phyloP scores from a whole-genome alignment of 2,888 invertebrate genomes.

The Scaptomyza tumidula region DNA sequence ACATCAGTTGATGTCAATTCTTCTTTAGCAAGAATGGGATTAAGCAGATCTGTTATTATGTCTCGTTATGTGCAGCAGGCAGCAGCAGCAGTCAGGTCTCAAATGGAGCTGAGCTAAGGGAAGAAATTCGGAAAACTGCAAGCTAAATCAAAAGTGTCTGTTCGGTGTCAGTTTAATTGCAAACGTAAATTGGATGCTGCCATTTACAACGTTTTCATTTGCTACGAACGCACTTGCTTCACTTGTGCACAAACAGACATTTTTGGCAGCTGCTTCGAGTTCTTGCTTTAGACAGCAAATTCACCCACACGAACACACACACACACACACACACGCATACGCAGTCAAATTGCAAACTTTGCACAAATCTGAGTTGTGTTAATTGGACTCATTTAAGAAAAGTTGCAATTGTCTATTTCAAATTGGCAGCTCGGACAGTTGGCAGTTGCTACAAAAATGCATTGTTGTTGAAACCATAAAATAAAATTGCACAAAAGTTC shows the following conservation, averaged over 20 bases:
- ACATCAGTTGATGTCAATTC: slow-evolving; percentile 28
- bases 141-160: slow-evolving; percentile 81
- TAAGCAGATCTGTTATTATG: slow-evolving; percentile 48
- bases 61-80: slow-evolving; percentile 48
- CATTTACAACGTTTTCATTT: slow-evolving; percentile 79
- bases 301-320: slow-evolving; percentile 13
- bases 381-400: slow-evolving; percentile 77
- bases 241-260: slow-evolving; percentile 57
- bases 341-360: slow-evolving; percentile 63
- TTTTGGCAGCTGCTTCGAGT: slow-evolving; percentile 57
- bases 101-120: slow-evolving; percentile 9
- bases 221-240: slow-evolving; percentile 42
- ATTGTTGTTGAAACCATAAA: slow-evolving; percentile 16
- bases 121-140: slow-evolving; percentile 23
- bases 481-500: not conserved
- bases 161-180: slow-evolving; percentile 82
- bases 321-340: slow-evolving; percentile 4
- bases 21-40: slow-evolving; percentile 4
- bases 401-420: slow-evolving; percentile 63
- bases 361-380: slow-evolving; percentile 76
- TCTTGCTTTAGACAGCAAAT: slow-evolving; percentile 3
- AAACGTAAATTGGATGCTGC: slow-evolving; percentile 82
- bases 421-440: slow-evolving; percentile 69
- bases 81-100: slow-evolving; percentile 17
- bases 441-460: slow-evolving; percentile 5